These are phyloP conservation scores for Dinocampus coccinellae DNA, from an alignment of 2,888 invertebrate species.

Conservation along the genomic window DNA sequence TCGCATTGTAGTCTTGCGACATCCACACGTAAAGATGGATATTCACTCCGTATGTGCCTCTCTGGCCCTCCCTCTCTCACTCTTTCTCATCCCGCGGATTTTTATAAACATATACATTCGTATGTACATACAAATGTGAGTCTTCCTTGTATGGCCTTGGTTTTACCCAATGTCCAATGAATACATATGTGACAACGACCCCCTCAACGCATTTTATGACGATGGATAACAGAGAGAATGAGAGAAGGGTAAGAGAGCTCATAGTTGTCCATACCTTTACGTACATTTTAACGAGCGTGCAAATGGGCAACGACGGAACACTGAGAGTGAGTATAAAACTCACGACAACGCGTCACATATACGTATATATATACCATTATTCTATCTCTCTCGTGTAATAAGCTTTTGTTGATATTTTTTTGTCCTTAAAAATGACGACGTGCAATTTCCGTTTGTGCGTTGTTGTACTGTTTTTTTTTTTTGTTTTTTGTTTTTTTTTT, in stretches of 20 bases:
- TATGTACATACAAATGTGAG: slow-evolving; percentile 7
- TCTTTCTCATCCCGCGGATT: too few relatives aligned
- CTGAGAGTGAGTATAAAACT: slow-evolving; percentile 19
- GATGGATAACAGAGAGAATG: slow-evolving; percentile 23
- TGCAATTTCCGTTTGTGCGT: slow-evolving; percentile 31
- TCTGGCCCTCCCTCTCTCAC: too few relatives aligned
- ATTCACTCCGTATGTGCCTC: slow-evolving; percentile 6
- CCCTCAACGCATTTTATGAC: slow-evolving; percentile 48
- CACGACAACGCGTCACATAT: slow-evolving; percentile 3
- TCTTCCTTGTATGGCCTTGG: slow-evolving; percentile 25
- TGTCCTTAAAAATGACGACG: slow-evolving; percentile 21
- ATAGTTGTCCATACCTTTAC: slow-evolving; percentile 54
- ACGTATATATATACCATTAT: too few relatives aligned
- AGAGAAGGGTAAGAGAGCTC: slow-evolving; percentile 41
- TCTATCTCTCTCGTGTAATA: slow-evolving; percentile 37
- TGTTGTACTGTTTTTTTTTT: slow-evolving; percentile 21
- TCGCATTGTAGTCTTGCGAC: slow-evolving; percentile 40
- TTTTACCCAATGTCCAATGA: slow-evolving; percentile 37
- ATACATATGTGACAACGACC: slow-evolving; percentile 35
- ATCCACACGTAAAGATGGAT: slow-evolving; percentile 33
- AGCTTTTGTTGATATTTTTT: slow-evolving; percentile 40
- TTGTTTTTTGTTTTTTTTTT: too few relatives aligned
- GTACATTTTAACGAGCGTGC: slow-evolving; percentile 40
- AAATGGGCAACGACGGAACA: slow-evolving; percentile 36
- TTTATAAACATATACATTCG: not conserved